Evolutionary conservation across 2,888 invertebrate species (phyloP), one percentile per base, ranked within the genome.

Genomic region (Himalopsyche japonica): DNA sequence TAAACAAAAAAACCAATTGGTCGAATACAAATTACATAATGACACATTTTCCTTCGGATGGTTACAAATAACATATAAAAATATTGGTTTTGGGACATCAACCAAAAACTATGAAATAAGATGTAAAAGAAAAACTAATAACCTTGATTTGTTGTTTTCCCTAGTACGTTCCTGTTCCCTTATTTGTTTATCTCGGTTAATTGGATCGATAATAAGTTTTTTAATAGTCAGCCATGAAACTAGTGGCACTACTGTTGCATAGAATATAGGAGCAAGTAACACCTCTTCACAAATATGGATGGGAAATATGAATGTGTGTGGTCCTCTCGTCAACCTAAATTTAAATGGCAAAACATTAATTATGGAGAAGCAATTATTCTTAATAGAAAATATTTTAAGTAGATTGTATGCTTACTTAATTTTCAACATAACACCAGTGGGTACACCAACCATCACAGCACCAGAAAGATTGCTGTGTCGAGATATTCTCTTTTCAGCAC

Each of bases 221-320:
- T 97, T 98, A 0, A 98, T 92, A 0, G 97, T 91, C 81, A 96
- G 92, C 94, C 96, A 97, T 1, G 95, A 94, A 48, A 98, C 92
- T 18, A 98, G 87, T 0, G 99, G 98, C n/a, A 96, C 94, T 0
- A 97, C 92, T 0, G 98, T 97, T 15, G 98, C 98, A 89, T 99
- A 99, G 90, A 99, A 97, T 64, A 99, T 93, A 0, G 98, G 97
- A 27, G 97, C 96, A 0, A 98, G 97, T 88, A 97, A 93, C 27
- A 98, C 93, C 89, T 97, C 97, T 89, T 98, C 98, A 88, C 98
- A 97, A 30, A 99, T 91, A 88, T 97, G 96, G 87, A 98, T 96
- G 0, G 98, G 98, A 88, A 98, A 96, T 37, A 95, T 93, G 89
- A 98, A 97, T 0, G 95, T 95, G 91, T 99, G 98, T 82, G 96